Conservation (phyloP, 1,140 invertebrate species). For the Lethrus apterus region DNA sequence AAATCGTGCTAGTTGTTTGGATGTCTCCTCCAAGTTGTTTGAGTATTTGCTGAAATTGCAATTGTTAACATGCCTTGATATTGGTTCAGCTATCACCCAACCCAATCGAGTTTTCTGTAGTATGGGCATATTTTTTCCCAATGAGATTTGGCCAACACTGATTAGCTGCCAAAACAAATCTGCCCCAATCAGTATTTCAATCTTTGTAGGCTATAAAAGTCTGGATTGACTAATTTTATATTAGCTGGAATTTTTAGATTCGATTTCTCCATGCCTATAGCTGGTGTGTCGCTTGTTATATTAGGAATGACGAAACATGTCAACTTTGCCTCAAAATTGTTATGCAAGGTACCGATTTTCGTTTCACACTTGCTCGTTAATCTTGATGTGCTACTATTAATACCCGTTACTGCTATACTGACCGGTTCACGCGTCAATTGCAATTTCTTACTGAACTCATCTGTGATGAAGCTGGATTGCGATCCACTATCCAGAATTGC, state of each 20-base stretch:
- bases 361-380: too few species aligned
- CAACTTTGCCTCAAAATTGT: constrained; percentile 7
- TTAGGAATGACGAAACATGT: constrained; percentile 15
- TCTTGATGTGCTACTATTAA: too few species aligned
- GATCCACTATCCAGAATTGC: constrained; percentile 25
- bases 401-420: constrained; percentile 4
- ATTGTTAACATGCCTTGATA: background rate
- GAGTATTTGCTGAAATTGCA: constrained; percentile 3
- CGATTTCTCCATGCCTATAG: constrained; percentile 9
- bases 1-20: constrained; percentile 21
- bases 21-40: too few species aligned
- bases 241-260: constrained; percentile 24
- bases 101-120: constrained; percentile 34
- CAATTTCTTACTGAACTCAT: constrained; percentile 18
- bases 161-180: constrained; percentile 24
- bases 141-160: constrained; percentile 25
- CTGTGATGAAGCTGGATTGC: constrained; percentile 31
- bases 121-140: constrained; percentile 25
- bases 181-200: constrained; percentile 31
- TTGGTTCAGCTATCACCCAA: constrained; percentile 28
- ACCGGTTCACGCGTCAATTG: background rate
- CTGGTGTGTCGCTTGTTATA: constrained; percentile 21
- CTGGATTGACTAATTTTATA: constrained; percentile 25
- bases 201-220: constrained; percentile 18
- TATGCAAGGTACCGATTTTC: too few species aligned